These are phyloP conservation scores for Drosophila ustulata DNA, from an alignment of 2,888 invertebrate species.

Conservation along the genomic window DNA sequence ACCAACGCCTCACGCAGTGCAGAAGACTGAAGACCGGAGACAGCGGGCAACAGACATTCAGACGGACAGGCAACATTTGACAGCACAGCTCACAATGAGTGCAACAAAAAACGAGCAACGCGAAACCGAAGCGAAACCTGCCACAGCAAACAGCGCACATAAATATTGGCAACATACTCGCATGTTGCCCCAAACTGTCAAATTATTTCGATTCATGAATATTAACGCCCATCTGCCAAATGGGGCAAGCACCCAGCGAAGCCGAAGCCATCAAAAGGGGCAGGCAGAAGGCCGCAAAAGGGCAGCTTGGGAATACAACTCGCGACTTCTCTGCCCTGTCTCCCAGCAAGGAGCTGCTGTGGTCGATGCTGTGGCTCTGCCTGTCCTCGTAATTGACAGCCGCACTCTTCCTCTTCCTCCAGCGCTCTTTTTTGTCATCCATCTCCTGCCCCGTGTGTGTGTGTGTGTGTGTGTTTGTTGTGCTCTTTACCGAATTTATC, in stretches of 20 bases:
- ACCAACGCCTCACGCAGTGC: constrained; percentile 82
- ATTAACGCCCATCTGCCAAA: constrained; percentile 74
- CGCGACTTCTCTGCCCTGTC: neutral
- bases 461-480: constrained; percentile 20
- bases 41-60: constrained; percentile 15
- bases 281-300: constrained; percentile 23
- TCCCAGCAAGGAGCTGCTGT: constrained; percentile 50
- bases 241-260: constrained; percentile 5
- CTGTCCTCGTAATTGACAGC: constrained; percentile 77
- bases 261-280: neutral
- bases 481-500: constrained; percentile 80
- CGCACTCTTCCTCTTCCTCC: constrained; percentile 55
- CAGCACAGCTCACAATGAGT: constrained; percentile 47
- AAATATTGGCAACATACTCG: constrained; percentile 79
- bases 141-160: constrained; percentile 47
- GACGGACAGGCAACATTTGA: constrained; percentile 48
- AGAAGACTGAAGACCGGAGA: constrained; percentile 23
- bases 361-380: constrained; percentile 29
- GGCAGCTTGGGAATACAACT: constrained; percentile 37
- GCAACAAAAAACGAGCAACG: constrained; percentile 6
- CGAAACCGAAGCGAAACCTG: constrained; percentile 12
- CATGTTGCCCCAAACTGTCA: constrained; percentile 81
- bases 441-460: neutral
- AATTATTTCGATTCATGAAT: constrained; percentile 81
- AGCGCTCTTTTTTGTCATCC: constrained; percentile 17